These are phyloP conservation scores for Protophormia terraenovae DNA, from an alignment of 2,888 invertebrate genomes.

Conservation along the genomic window DNA sequence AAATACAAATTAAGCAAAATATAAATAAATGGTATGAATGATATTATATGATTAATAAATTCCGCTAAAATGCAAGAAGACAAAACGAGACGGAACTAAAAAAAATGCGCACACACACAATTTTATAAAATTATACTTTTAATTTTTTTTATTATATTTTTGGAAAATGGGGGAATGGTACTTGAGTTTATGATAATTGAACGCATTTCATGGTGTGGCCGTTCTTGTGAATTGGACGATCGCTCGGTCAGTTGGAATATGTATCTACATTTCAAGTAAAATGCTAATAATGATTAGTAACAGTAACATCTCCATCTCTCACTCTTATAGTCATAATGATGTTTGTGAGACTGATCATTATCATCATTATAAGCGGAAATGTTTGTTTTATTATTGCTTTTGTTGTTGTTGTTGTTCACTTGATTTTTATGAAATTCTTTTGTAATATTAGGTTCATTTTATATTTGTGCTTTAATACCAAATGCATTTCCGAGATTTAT, in stretches of 20 bases:
- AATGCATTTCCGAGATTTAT: constrained; percentile 42
- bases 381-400: background rate
- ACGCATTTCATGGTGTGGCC: constrained; percentile 43
- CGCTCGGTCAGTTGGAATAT: constrained; percentile 8
- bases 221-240: background rate
- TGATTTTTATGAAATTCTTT: constrained; percentile 6
- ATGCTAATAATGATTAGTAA: constrained; percentile 50
- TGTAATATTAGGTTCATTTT: background rate
- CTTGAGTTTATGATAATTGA: constrained; percentile 43
- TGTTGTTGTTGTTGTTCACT: constrained; percentile 7
- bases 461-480: background rate
- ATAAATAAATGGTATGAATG: background rate
- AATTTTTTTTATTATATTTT: background rate
- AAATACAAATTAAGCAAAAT: constrained; percentile 31
- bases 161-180: constrained; percentile 24
- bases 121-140: constrained; percentile 26
- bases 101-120: constrained; percentile 35
- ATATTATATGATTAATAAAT: constrained; percentile 46
- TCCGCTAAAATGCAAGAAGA: constrained; percentile 13
- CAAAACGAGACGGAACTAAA: constrained; percentile 9
- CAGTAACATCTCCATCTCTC: background rate
- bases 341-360: constrained; percentile 41
- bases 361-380: constrained; percentile 48
- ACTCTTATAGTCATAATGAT: constrained; percentile 28
- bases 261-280: constrained; percentile 22